Evolutionary conservation across 2,888 invertebrate species (phyloP).

Genomic region (Dexiosoma caninum): DNA sequence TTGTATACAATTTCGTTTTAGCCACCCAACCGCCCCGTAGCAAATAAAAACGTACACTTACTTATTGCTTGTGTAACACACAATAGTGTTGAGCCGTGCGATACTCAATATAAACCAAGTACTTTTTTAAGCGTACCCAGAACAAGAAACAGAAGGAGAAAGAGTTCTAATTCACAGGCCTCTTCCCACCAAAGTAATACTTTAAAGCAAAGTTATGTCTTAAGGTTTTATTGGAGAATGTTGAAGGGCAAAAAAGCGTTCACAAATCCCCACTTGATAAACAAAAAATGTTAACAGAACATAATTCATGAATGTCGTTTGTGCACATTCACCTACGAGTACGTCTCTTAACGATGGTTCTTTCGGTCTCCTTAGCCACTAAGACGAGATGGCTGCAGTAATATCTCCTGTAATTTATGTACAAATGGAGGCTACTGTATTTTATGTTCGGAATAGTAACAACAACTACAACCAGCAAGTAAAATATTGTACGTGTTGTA

Average conservation of each 20-base stretch:
- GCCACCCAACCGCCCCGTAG: constrained; percentile 48
- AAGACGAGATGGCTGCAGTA: constrained; percentile 39
- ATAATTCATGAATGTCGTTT: constrained; percentile 28
- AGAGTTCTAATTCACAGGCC: too few species aligned
- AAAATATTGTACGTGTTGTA: constrained; percentile 53
- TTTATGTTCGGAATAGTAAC: constrained; percentile 39
- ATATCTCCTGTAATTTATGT: constrained; percentile 60
- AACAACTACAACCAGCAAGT: constrained; percentile 6
- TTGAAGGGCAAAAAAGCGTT: neutral
- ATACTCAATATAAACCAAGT: neutral
- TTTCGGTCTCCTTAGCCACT: neutral
- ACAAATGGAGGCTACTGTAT: constrained; percentile 63
- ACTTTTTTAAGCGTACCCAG: neutral
- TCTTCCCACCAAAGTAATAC: neutral
- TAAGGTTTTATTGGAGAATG: neutral
- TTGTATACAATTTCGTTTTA: constrained; percentile 54
- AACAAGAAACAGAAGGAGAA: neutral
- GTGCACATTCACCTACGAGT: constrained; percentile 28
- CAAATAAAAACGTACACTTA: too few species aligned
- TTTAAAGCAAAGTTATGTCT: neutral
- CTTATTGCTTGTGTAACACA: neutral
- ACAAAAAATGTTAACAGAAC: neutral
- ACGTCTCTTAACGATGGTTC: neutral
- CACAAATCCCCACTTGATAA: constrained; percentile 10
- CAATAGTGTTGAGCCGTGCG: constrained; percentile 18